Evolutionary conservation across 2,888 invertebrate genomes (phyloP), one percentile per base, ranked within the genome.

Genomic region (Thymelicus acteon): DNA sequence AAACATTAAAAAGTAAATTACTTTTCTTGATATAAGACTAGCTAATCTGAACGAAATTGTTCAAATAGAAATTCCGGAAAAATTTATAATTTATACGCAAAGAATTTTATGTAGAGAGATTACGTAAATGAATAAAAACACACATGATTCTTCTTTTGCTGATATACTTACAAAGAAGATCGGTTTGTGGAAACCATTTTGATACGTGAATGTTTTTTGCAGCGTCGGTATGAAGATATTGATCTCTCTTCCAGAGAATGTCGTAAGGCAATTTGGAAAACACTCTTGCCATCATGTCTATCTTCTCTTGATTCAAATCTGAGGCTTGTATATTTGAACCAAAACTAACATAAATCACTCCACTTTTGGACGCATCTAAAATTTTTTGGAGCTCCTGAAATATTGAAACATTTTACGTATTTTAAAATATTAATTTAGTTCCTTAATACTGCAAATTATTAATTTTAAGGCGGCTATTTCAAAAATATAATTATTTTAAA

Each of bases 281-380:
- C 1, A 66, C 65, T 58, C 15, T 66, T 31, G 15, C 7, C 47
- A 66, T 66, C 44, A 66, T 57, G 0, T 66, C n/a, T 13, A 66
- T 31, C 15, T 58, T 66, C 10, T 66, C 57, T 58, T 19, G 6
- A 8, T 31, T 31, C 47, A 66, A 31, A 2, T 12, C 24, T 13
- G 65, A 57, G 4, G 47, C 24, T 6, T 24, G 6, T 19, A 66
- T 47, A 24, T 24, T 57, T 15, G 65, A 57, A 7, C 65, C 65
- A 58, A 66, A 66, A 58, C 65, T 66, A 8, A 66, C 65, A 40
- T 57, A 65, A 13, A 65, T 57, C 5, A 10, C 57, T 57, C 65
- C 65, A 31, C 44, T 54, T 15, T 44, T 7, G 4, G 65, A 65
- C 12, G 54, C 40, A 44, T 65, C 65, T 44, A 65, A 57, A 44